A percentile compares a stretch with the other conserved stretches of the same genome.
These are phyloP conservation scores for Chaetorhynchus papuensis DNA, from an alignment of 2,113 vertebrate genomes.

Conservation along the genomic window DNA sequence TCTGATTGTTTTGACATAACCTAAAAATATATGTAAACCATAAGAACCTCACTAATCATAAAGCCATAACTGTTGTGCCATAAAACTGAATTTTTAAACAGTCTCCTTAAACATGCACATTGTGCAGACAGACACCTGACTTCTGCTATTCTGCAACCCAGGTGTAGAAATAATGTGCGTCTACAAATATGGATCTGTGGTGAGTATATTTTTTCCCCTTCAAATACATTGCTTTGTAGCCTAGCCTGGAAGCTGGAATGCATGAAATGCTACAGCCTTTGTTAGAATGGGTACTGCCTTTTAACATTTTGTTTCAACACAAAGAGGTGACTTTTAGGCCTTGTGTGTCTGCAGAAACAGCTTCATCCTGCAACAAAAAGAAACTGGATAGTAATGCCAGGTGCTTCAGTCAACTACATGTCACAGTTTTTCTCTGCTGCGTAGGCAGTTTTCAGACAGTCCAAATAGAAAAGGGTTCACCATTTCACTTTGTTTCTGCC, in stretches of 20 bases:
- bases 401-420: not conserved
- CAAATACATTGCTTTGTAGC: not conserved
- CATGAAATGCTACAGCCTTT: not conserved
- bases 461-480: not conserved
- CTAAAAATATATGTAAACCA: not conserved
- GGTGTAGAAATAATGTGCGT: conserved; percentile 97
- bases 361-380: not conserved
- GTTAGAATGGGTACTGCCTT: not conserved
- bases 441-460: not conserved
- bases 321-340: not conserved
- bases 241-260: not conserved
- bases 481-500: not conserved
- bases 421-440: not conserved
- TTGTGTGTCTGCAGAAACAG: not conserved
- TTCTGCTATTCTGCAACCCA: conserved; percentile 68
- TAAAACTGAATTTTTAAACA: not conserved
- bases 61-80: not conserved
- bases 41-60: not conserved
- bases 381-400: not conserved
- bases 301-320: not conserved
- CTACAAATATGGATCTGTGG: conserved; percentile 96
- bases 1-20: not conserved
- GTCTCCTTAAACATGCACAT: not conserved
- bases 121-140: not conserved
- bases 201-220: conserved; percentile 71